These are phyloP conservation scores for Sterna hirundo DNA, from an alignment of 2,113 vertebrate genomes.

Conservation along the genomic window DNA sequence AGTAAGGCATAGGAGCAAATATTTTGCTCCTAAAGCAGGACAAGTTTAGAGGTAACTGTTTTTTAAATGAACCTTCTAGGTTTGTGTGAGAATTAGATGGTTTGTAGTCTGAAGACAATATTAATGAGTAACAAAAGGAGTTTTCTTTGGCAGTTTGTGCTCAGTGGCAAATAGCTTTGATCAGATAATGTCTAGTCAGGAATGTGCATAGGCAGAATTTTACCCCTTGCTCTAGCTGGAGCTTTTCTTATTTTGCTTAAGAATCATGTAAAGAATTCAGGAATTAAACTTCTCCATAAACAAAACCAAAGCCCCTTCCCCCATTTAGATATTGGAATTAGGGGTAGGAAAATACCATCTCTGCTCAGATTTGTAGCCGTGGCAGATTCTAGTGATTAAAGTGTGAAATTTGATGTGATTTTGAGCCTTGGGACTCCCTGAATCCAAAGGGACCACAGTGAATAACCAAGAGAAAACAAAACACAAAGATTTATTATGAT, in stretches of 20 bases:
- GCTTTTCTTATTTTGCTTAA: background rate
- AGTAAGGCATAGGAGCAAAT: background rate
- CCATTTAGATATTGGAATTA: background rate
- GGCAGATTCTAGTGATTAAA: background rate
- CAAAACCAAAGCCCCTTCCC: background rate
- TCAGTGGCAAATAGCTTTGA: background rate
- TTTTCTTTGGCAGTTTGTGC: slow-evolving; percentile 67
- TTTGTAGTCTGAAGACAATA: slow-evolving; percentile 59
- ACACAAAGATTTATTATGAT: background rate
- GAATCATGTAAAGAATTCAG: background rate
- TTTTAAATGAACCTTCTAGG: slow-evolving; percentile 48
- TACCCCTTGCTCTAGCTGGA: background rate
- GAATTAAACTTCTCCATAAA: background rate
- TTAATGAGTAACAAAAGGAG: slow-evolving; percentile 70
- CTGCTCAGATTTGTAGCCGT: background rate
- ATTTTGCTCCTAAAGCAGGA: slow-evolving; percentile 20
- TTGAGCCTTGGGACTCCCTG: background rate
- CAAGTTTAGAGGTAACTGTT: background rate
- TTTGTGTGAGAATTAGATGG: background rate
- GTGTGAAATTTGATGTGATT: background rate
- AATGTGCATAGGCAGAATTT: background rate
- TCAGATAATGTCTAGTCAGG: background rate
- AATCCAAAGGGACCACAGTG: background rate
- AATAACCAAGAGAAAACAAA: background rate
- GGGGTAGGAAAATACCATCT: background rate